Base-by-base conservation (phyloP, 2,888 invertebrate genomes). In the Troides aeacus region DNA sequence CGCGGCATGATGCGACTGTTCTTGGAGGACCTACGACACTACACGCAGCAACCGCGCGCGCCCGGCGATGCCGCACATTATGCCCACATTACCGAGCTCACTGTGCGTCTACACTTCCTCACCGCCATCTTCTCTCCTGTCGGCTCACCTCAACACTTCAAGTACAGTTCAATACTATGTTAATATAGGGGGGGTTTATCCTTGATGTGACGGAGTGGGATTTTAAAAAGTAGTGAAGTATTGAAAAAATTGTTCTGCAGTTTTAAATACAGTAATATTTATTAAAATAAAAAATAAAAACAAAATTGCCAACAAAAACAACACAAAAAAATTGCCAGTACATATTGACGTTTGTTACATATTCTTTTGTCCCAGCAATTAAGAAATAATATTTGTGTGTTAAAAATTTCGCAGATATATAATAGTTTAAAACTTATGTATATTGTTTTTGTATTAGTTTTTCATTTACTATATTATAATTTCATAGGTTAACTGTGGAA, bases 1-100 rank as follows among this genome's bases (percentile, higher is more conserved):
- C 96, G 97, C 77, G 95, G 96, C 76, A 98, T 99, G 98, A 97
- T 98, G 96, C 95, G 96, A 17, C 95, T 97, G 82, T 98, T 98
- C 88, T 97, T 99, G 77, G 96, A 96, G 79, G 97, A 98, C 86
- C 90, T 98, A 63, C 95, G 96, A 66, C 95, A 95, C 76, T 98
- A 89, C 85, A 86, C 84, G 84, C 80, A 73, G 70, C 77, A 77
- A 71, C 73, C 81, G 71, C 83, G 83, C 70, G 71, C 76, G 64
- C 63, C 75, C 59, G 74, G 74, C 46, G 89, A 89, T 75, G 84
- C 86, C 69, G 86, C 86, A 70, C 90, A 90, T 79, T 90, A 89
- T 81, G 89, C 90, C 76, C 97, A 97, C 87, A 96, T 97, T 85
- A 97, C 97, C 62, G 97, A 98, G 86, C 95, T 99, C 67, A 98